Conservation (phyloP, 2,797 vertebrate species). For the Cossypha polioptera region DNA sequence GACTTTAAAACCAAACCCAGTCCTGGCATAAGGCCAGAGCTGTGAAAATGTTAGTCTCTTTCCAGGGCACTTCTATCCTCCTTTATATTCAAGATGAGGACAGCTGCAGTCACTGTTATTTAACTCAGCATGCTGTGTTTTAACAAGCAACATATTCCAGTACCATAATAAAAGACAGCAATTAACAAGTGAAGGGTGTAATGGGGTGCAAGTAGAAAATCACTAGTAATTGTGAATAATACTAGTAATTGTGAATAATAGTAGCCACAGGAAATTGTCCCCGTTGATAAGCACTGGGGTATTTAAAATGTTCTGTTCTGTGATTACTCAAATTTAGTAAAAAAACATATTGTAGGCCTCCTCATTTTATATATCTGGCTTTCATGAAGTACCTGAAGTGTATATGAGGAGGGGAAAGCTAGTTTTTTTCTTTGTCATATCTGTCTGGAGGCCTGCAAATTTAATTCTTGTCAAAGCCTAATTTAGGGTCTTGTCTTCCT, state of each 20-base stretch:
- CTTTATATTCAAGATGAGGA: not conserved
- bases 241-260: conserved; percentile 32
- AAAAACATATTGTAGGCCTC: not conserved
- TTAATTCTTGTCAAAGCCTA: not conserved
- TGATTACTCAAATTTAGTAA: not conserved
- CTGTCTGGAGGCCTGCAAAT: not conserved
- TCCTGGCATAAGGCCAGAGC: not conserved
- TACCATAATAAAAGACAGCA: not conserved
- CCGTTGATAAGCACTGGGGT: not conserved
- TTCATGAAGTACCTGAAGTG: not conserved
- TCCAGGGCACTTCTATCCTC: not conserved
- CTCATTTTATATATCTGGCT: not conserved
- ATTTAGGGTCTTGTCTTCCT: not conserved
- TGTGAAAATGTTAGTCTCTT: not conserved
- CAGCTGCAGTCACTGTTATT: not conserved
- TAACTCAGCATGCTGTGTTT: conserved; percentile 19
- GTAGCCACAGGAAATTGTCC: conserved; percentile 11
- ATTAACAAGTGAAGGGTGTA: not conserved
- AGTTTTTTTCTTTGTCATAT: not conserved
- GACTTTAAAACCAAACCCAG: not conserved
- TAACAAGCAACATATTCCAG: not conserved
- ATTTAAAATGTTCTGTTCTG: conserved; percentile 22
- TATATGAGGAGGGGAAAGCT: not conserved
- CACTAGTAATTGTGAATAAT: conserved; percentile 34
- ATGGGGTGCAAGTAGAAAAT: conserved; percentile 45